Base-by-base conservation (phyloP, 2,797 vertebrate species). In the Gambusia yucatana region DNA sequence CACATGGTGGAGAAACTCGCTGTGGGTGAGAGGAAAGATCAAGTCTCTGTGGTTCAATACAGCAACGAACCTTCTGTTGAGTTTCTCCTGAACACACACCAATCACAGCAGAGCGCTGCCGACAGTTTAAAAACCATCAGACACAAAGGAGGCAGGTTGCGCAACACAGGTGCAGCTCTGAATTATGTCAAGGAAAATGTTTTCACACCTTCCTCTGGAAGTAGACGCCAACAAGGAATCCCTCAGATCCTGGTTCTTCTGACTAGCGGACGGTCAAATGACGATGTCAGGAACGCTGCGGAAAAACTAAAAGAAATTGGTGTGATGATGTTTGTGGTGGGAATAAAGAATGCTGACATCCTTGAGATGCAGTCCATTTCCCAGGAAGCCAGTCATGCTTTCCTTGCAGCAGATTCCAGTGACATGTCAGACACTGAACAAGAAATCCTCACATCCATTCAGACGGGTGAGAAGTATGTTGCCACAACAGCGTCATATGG, bases 271-370 rank as follows among this genome's bases (percentile, higher is more conserved):
- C 83, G 39, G 14, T 94, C 95, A 46, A 90, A 77, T 77, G 95
- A 95, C 85, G 86, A 94, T 81, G 84, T 94, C 76, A 86, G 85
- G 88, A 78, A 75, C 75, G 88, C 91, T 33, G 80, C 76, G 11
- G 65, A 85, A 88, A 90, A 77, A 65, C 76, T 98, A 81, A 97
- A 96, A 93, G 89, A 81, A 91, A 86, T 94, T 0, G 96, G 96
- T 0, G 96, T 98, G 78, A 96, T 93, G 0, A 25, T 80, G 36
- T 92, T 89, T 89, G 91, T 88, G 47, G 87, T 95, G 82, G 94
- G 93, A 76, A 84, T 87, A 78, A 88, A 82, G 69, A 87, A 87
- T 80, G 93, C 94, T 50, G 94, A 95, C 85, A 69, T 67, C 55
- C 82, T 91, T 77, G 94, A 95, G 61, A 87, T 94, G 57, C 93